Evolutionary conservation across 2,888 invertebrate species (phyloP), one percentile per base, ranked within the genome.

Genomic region (Acronicta alni): DNA sequence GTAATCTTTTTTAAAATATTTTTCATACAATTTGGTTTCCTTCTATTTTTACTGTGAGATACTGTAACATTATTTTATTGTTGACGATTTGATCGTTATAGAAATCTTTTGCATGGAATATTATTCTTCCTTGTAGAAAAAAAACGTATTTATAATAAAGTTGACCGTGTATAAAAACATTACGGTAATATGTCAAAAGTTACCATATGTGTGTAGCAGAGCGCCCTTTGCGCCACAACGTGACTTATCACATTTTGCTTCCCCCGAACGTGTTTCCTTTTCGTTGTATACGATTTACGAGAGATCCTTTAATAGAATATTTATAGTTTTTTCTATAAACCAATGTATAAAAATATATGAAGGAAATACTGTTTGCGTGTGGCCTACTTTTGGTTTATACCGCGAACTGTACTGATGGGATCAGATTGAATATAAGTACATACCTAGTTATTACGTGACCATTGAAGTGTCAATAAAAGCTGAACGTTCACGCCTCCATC

Each of bases 241-340:
- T 87, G 88, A 87, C 87, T 88, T 87, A 87, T 88, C 87, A 81
- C 83, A 69, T 84, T 86, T 74, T 74, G 69, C 81, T 43, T 59
- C 69, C 65, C 75, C 70, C 71, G 72, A 67, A 80, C 78, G 73
- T 73, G 78, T 81, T 83, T 80, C 77, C 76, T 67, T 84, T 82
- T 82, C 82, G 83, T 85, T 81, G 80, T 80, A 69, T 74, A 79
- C 79, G 75, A 82, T 85, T 85, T 85, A 83, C 77, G 81, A 84
- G 77, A 73, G 56, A 73, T 62, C 70, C 79, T 84, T 79, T 79
- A 79, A 83, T 83, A 80, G 75, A 81, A 86, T 86, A 84, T 86
- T 84, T 83, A 82, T 83, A 79, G 77, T 63, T 62, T 73, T 35
- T 63, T 73, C 52, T 15, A 58, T 66, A 69, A 63, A 58, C 46